phyloP scores from a whole-genome alignment of 1,140 invertebrate species.

The Bombus superbus region DNA sequence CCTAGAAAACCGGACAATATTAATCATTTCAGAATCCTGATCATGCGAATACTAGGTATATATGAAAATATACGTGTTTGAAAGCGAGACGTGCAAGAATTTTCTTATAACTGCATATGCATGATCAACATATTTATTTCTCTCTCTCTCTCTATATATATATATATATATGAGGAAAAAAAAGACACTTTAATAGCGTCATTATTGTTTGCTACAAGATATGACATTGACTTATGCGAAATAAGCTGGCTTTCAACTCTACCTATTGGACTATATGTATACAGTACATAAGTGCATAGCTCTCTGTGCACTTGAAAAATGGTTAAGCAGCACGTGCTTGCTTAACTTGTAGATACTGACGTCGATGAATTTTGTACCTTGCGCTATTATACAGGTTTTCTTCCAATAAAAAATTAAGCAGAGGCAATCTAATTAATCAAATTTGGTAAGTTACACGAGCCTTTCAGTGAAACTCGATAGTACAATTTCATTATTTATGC shows the following conservation, averaged over 20 bases:
- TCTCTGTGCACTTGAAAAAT: not conserved
- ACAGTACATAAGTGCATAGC: not conserved
- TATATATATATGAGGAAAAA: not conserved
- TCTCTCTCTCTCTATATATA: no score
- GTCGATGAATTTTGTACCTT: not conserved
- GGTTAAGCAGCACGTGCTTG: not conserved
- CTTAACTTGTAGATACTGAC: not conserved
- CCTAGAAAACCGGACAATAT: slow-evolving; percentile 59
- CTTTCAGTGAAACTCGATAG: no score
- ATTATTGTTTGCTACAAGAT: slow-evolving; percentile 11
- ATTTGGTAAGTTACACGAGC: no score
- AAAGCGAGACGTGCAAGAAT: slow-evolving; percentile 12
- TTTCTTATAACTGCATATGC: not conserved
- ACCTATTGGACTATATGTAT: not conserved
- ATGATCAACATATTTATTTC: not conserved
- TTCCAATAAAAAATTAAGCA: not conserved
- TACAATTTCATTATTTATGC: no score
- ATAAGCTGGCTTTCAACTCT: slow-evolving; percentile 3
- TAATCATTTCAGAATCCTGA: slow-evolving; percentile 29
- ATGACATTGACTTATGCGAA: slow-evolving; percentile 15
- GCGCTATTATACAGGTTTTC: not conserved
- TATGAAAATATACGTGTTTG: slow-evolving; percentile 12
- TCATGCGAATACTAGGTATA: not conserved
- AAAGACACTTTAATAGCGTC: slow-evolving; percentile 1
- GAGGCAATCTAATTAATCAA: no score